phyloP scores from a whole-genome alignment of 2,888 invertebrate genomes.

The Rhagonycha fulva region DNA sequence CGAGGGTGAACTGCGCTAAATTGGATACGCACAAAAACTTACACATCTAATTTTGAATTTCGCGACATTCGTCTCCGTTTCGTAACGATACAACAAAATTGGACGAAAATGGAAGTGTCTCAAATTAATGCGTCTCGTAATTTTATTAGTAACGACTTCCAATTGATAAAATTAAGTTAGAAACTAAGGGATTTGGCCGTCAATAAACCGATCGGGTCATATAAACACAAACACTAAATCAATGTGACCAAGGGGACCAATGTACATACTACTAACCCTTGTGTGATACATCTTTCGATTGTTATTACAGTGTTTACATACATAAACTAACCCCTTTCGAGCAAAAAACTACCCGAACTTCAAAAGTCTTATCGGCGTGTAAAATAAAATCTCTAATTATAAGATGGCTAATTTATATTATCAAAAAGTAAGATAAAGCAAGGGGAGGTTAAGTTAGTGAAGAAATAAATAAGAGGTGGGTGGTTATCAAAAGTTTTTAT shows the following conservation, averaged over 20 bases:
- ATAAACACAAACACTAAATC: slow-evolving; percentile 41
- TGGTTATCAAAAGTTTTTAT: slow-evolving; percentile 29
- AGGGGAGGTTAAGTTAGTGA: slow-evolving; percentile 13
- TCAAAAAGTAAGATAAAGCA: background rate
- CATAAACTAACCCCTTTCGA: slow-evolving; percentile 5
- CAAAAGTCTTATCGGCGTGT: background rate
- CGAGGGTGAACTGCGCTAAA: slow-evolving; percentile 53
- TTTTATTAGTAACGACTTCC: slow-evolving; percentile 37
- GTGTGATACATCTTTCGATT: slow-evolving; percentile 12
- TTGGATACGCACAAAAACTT: slow-evolving; percentile 43
- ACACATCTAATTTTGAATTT: slow-evolving; percentile 30
- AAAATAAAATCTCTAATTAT: background rate
- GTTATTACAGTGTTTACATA: slow-evolving; percentile 23
- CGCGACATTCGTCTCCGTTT: slow-evolving; percentile 17
- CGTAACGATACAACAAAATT: background rate
- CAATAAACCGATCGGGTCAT: slow-evolving; percentile 36
- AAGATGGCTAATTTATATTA: slow-evolving; percentile 8
- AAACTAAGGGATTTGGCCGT: slow-evolving; percentile 22
- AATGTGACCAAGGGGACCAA: slow-evolving; percentile 38
- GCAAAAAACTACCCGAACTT: background rate
- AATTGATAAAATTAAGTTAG: slow-evolving; percentile 33
- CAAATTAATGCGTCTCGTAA: slow-evolving; percentile 35
- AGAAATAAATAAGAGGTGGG: slow-evolving; percentile 25
- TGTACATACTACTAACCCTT: slow-evolving; percentile 15
- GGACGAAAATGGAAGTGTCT: slow-evolving; percentile 9